Base-by-base conservation (phyloP, 2,888 invertebrate genomes). In the Orgyia antiqua region DNA sequence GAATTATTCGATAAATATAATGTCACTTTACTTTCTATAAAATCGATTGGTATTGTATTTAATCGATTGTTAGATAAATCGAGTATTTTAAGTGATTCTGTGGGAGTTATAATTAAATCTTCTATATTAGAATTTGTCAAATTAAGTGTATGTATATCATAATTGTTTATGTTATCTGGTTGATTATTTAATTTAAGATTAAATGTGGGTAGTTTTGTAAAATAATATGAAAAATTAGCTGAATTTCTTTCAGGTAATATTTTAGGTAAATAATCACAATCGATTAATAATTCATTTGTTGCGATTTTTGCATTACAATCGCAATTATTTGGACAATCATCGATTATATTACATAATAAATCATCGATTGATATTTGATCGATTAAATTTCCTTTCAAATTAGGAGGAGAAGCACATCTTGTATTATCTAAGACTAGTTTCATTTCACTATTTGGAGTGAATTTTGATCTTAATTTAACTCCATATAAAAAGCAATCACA, bases 401-500 rank as follows among this genome's bases (percentile, higher is more conserved):
- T 2, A 1, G 1, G 0, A 0, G 56, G 56, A 0, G 35, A 20
- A 0, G 13, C 17, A n/a, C 51, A 52, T 1, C 5, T 13, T 0
- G 36, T 37, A 1, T 40, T 19, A 0, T 23, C 24, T 0, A 52
- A 1, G 0, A 10, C 13, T 0, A 55, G 24, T 1, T 21, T 34
- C 0, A 41, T 24, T 26, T 32, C 45, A 2, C 10, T n/a, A 0
- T 4, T 3, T 0, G 17, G 0, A 0, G 26, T 13, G 1, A 8
- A 0, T n/a, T 8, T 0, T 38, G 39, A 6, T 4, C 44, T 15
- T 12, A 36, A 17, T 0, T 29, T 29, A 0, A 69, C 37, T 2
- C 32, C 18, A 21, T 55, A 64, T 0, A 70, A 26, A 0, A 11
- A 2, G 27, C 74, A 74, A 33, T 66, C 63, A 38, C 75, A 72